Evolutionary conservation across 2,113 vertebrate genomes (phyloP).

Genomic region (Notothenia rossii): DNA sequence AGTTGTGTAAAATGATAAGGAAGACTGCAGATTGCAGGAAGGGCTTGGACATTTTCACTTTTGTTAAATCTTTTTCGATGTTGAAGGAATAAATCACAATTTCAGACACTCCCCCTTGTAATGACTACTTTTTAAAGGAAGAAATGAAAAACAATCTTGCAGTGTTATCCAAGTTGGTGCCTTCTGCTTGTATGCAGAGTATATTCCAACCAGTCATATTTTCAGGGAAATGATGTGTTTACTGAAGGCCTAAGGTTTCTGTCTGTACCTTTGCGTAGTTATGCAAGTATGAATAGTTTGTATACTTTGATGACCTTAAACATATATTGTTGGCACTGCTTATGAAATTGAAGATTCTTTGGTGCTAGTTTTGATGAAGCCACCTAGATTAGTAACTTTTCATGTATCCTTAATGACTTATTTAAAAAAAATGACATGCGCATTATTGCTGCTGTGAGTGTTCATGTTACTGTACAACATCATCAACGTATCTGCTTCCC

Average conservation of each 20-base stretch:
- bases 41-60: neutral
- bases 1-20: constrained; percentile 17
- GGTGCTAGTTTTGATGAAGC: neutral
- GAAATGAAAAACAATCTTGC: neutral
- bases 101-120: neutral
- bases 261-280: neutral
- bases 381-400: neutral
- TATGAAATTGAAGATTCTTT: neutral
- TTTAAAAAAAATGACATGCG: neutral
- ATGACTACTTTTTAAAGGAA: neutral
- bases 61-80: neutral
- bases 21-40: neutral
- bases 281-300: neutral
- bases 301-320: neutral
- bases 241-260: constrained; percentile 1
- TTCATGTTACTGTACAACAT: no score
- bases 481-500: no score
- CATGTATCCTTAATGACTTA: neutral
- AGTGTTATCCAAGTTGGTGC: neutral
- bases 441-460: no score
- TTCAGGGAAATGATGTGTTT: constrained; percentile 1
- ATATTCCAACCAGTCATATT: neutral
- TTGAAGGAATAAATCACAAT: neutral
- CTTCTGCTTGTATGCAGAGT: neutral
- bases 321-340: neutral